Evolutionary conservation across 1,140 invertebrate species (phyloP), one percentile per base, ranked within the genome.

Genomic region (Pseudomyrmex flavicornis): DNA sequence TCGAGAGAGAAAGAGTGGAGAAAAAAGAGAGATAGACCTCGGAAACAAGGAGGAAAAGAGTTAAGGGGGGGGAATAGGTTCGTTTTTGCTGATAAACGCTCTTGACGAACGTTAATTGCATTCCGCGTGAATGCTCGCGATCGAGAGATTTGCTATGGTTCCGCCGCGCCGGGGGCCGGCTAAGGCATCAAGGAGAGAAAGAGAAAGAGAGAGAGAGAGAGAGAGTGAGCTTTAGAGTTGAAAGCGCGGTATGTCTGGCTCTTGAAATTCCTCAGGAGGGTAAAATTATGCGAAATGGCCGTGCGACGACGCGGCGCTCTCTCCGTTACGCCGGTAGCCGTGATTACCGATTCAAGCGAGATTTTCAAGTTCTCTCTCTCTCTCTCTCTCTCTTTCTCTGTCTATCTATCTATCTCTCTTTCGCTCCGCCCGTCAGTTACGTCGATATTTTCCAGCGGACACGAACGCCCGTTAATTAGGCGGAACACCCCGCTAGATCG

Each of bases 1-100:
- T 46, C 75, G 52, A 61, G 56, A 62, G 15, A 22, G 50, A 46
- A 0, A 26, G 15, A 50, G 44, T 48, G 68, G 13, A 26, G 46
- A 69, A 15, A 15, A 63, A 48, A 26, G 58, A 46, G 13, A 35
- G 9, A 22, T 46, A 63, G 70, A 88, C 59, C 62, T 35, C 46
- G 74, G 83, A 75, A 85, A 82, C 61, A 70, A 61, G 59, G 66
- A 82, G 35, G 76, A 75, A 76, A 83, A 77, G 62, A 65, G 59
- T 63, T 50, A 77, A 69, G 69, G 5, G 35, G 20, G 17, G 35
- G 73, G 80, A 85, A 77, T 85, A 22, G 66, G 26, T 89, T 75
- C 65, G 86, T 91, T 93, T 92, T 93, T 92, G 89, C 88, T 89
- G 92, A 93, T 89, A 88, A 93, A 91, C 90, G 89, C 82, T 84